These are phyloP conservation scores for Odontamblyopus lacepedii DNA, from an alignment of 2,797 vertebrate species.

Conservation along the genomic window DNA sequence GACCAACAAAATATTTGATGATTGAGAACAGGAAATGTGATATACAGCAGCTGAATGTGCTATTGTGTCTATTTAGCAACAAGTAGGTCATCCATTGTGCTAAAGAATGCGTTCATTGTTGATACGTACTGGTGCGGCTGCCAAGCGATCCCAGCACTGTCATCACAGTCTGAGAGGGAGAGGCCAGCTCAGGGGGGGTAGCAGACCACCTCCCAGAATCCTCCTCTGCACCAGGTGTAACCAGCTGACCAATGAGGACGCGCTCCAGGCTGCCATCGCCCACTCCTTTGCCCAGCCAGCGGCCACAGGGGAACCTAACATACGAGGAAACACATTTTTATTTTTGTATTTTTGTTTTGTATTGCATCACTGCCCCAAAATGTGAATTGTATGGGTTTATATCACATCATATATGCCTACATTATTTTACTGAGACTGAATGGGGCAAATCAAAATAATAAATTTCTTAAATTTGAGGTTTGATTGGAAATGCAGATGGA, in stretches of 20 bases:
- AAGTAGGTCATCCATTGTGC: slow-evolving; percentile 65
- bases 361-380: too few species aligned
- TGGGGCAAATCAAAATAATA: too few species aligned
- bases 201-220: slow-evolving; percentile 88
- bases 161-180: slow-evolving; percentile 85
- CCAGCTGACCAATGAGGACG: slow-evolving; percentile 93
- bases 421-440: too few species aligned
- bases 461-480: too few species aligned
- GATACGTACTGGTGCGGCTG: slow-evolving; percentile 83
- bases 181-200: slow-evolving; percentile 92
- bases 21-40: slow-evolving; percentile 35
- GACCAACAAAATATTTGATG: slow-evolving; percentile 13
- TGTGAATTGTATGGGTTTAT: too few species aligned
- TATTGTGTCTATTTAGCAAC: slow-evolving; percentile 23
- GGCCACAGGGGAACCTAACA: slow-evolving; percentile 93
- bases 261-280: slow-evolving; percentile 95
- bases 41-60: slow-evolving; percentile 26
- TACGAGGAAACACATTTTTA: not conserved
- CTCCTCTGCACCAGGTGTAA: slow-evolving; percentile 83
- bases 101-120: slow-evolving; percentile 55
- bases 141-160: slow-evolving; percentile 89
- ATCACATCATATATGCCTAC: too few species aligned
- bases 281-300: slow-evolving; percentile 94
- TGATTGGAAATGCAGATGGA: too few species aligned
- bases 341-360: not conserved